These are phyloP conservation scores for Cyanoderma ruficeps DNA, from an alignment of 2,113 vertebrate genomes.

Conservation along the genomic window DNA sequence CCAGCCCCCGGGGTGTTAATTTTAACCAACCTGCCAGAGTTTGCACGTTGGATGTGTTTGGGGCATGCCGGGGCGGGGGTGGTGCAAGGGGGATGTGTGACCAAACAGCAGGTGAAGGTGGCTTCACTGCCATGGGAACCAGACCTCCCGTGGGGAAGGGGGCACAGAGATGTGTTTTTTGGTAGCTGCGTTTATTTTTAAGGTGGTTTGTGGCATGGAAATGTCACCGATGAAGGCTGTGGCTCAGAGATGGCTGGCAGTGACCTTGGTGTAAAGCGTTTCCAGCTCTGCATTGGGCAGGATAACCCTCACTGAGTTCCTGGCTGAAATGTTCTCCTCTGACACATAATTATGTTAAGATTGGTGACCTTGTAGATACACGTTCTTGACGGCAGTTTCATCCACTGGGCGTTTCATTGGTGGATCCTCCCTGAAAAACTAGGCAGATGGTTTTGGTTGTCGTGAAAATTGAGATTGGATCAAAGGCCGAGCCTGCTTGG, in stretches of 20 bases:
- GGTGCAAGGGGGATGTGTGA: neutral
- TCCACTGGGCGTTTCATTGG: neutral
- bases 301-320: neutral
- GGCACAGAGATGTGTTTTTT: neutral
- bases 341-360: neutral
- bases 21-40: conserved; percentile 56
- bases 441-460: neutral
- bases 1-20: conserved; percentile 52
- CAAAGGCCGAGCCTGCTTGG: neutral
- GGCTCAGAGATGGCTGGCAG: neutral
- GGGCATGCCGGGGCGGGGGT: conserved; percentile 62
- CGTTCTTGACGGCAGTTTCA: neutral
- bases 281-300: neutral
- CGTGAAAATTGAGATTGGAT: neutral
- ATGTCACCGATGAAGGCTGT: neutral
- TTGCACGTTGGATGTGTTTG: neutral
- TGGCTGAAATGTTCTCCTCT: neutral
- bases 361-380: neutral
- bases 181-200: neutral
- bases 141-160: conserved; percentile 21
- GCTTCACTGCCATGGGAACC: conserved; percentile 69
- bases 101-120: conserved; percentile 71
- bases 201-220: neutral
- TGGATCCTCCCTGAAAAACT: neutral
- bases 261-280: neutral